Conservation (phyloP, 2,797 vertebrate species). For the Micropoecilia bifurca region DNA sequence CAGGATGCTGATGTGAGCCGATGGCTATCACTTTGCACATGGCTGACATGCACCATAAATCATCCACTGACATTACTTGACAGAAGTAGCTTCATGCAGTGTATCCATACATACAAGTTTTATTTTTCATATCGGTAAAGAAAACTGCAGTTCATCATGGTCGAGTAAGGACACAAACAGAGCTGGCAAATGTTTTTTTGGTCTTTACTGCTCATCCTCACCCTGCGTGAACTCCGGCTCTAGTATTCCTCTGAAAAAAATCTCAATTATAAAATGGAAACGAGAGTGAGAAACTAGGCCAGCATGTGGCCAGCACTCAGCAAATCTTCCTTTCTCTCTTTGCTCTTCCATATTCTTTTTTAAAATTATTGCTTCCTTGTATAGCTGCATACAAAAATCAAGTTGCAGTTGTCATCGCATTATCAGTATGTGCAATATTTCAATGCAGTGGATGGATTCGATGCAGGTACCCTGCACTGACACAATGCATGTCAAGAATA, state of each 20-base stretch:
- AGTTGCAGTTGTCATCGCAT: not conserved
- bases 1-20: constrained; percentile 59
- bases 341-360: not conserved
- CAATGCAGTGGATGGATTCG: not conserved
- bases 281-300: constrained; percentile 44
- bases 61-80: constrained; percentile 62
- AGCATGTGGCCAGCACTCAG: not conserved
- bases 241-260: constrained; percentile 39
- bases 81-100: constrained; percentile 40
- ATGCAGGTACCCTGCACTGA: not conserved
- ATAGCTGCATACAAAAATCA: not conserved
- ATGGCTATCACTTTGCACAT: constrained; percentile 70
- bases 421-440: not conserved
- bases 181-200: not conserved
- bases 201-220: constrained; percentile 69
- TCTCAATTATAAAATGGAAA: constrained; percentile 75
- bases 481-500: not conserved
- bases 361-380: not conserved
- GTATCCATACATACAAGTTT: constrained; percentile 54
- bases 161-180: constrained; percentile 15
- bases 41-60: constrained; percentile 65
- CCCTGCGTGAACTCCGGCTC: constrained; percentile 60
- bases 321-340: not conserved
- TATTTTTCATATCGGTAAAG: not conserved
- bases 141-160: constrained; percentile 44